Percentiles rank a stretch among this genome's conserved stretches.
Conservation (phyloP, 2,113 vertebrate genomes). For the Oryzias melastigma region DNA sequence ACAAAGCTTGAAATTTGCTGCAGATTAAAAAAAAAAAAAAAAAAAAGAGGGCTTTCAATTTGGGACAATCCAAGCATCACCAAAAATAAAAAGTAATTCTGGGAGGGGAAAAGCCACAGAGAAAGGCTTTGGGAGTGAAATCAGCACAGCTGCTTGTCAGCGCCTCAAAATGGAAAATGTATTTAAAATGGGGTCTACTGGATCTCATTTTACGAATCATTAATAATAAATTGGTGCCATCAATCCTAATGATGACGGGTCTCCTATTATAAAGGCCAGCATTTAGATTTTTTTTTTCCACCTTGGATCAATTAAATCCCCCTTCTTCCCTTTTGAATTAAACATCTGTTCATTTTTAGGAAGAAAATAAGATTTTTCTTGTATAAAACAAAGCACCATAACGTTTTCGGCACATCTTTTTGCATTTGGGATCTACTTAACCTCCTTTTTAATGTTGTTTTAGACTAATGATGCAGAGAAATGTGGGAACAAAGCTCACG, state of each 20-base stretch:
- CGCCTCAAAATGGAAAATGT: conserved; percentile 77
- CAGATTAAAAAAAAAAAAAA: conserved; percentile 65
- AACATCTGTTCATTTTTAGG: conserved; percentile 60
- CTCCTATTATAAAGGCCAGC: conserved; percentile 70
- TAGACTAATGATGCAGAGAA: conserved; percentile 32
- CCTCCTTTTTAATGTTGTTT: conserved; percentile 30
- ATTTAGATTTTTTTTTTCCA: conserved; percentile 50
- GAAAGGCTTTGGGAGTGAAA: conserved; percentile 55
- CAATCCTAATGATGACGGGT: conserved; percentile 80
- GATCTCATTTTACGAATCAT: conserved; percentile 85
- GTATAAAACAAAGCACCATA: conserved; percentile 33
- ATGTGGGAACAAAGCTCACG: conserved; percentile 9
- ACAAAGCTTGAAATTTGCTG: conserved; percentile 47
- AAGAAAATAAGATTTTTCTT: conserved; percentile 32
- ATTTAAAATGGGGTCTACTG: conserved; percentile 82
- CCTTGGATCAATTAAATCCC: conserved; percentile 70
- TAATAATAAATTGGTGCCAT: conserved; percentile 85
- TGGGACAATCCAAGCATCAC: conserved; percentile 68
- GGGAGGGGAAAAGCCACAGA: conserved; percentile 32
- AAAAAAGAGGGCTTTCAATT: conserved; percentile 70
- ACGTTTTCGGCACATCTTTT: conserved; percentile 14
- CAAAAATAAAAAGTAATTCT: conserved; percentile 65
- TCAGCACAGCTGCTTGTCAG: conserved; percentile 73
- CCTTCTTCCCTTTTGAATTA: conserved; percentile 33
- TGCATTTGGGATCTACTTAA: conserved; percentile 32